Evolutionary conservation across 2,888 invertebrate species (phyloP), one percentile per base, ranked within the genome.

Genomic region (Agriopis leucophaearia): DNA sequence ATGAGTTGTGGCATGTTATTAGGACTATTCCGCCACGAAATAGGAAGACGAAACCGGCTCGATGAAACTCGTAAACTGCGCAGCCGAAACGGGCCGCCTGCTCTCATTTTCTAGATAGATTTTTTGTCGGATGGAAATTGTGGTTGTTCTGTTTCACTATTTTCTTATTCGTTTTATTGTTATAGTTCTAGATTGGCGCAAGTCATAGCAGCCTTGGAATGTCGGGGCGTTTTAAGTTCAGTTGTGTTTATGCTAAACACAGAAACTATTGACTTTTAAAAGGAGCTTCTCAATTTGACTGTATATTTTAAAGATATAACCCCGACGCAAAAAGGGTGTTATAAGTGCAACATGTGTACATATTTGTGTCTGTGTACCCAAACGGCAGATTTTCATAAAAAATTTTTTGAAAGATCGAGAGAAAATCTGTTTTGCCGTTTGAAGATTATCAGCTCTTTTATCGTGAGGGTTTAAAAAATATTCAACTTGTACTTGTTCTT

Each of bases 1-100:
- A 91, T 92, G 94, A 93, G 89, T 91, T 92, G 94, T 91, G 93
- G 93, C 92, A 88, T 89, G 91, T 91, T 94, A 93, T 93, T 94
- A 94, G 91, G 89, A 89, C 88, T 88, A 88, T 88, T 88, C 86
- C 86, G 85, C 84, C 82, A 88, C 86, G 83, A 88, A 90, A 89
- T 88, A 87, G 86, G 86, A 89, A 89, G 90, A 89, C 82, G 88
- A 84, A 83, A 82, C 79, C 82, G 82, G 83, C 87, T 82, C 86
- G 87, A 89, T 87, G 86, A 84, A 84, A 85, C 85, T 82, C 83
- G 86, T 85, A 85, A 87, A 84, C 84, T 82, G 75, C 71, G 65
- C 74, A 69, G 74, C 77, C 77, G 76, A 83, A 84, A 81, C 72
- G 77, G 75, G 75, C 79, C 60, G 65, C 69, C 67, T 80, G 79